Evolutionary conservation across 92 coral and sea anemone genomes (phyloP).

Genomic region (Epizoanthus rinbou): DNA sequence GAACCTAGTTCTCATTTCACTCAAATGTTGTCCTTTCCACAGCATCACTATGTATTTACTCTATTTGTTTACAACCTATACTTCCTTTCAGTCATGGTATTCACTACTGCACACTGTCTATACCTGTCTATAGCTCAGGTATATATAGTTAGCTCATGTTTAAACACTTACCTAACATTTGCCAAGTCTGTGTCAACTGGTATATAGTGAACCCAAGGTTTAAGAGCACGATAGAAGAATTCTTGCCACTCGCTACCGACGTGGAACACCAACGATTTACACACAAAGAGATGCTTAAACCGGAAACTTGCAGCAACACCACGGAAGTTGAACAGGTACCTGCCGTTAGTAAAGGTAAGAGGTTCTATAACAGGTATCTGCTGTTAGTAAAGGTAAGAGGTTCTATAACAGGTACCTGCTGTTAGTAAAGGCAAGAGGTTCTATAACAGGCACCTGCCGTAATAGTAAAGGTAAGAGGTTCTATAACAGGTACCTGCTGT

Average conservation of each 20-base stretch:
- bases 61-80: too few species aligned
- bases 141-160: background rate
- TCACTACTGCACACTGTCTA: too few species aligned
- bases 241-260: constrained; percentile 98
- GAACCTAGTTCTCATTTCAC: too few species aligned
- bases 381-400: too few species aligned
- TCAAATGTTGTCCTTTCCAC: too few species aligned
- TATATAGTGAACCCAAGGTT: constrained; percentile 97
- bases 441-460: constrained; percentile 75
- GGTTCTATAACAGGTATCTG: background rate
- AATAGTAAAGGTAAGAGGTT: background rate
- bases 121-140: too few species aligned
- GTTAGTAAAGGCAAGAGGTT: background rate
- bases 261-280: constrained; percentile 95
- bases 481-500: too few species aligned
- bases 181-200: constrained; percentile 89
- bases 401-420: constrained; percentile 63
- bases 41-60: too few species aligned
- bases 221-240: constrained; percentile 93
- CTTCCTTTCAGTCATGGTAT: too few species aligned
- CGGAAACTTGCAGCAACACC: constrained; percentile 99
- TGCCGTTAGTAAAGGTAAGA: constrained; percentile 19
- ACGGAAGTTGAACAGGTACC: constrained; percentile 96
- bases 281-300: constrained; percentile 92
- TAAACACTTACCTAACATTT: constrained; percentile 71